Evolutionary conservation across 2,797 vertebrate species (phyloP), one percentile per base, ranked within the genome.

Genomic region (Sylvia borin): DNA sequence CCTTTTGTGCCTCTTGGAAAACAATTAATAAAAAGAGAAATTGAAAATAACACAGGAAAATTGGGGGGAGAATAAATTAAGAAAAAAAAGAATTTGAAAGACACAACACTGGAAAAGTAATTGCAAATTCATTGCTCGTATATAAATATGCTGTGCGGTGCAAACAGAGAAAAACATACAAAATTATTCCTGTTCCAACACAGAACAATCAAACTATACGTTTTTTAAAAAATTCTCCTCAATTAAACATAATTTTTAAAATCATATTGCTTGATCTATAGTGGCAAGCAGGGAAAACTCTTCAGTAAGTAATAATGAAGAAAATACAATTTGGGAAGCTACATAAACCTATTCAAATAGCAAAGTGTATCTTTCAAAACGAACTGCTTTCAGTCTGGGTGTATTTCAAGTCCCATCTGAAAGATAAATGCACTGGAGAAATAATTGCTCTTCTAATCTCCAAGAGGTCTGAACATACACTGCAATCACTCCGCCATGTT

Each of bases 391-490:
- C 47, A 48, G 47, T 24, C 47, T 48, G 54, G 38, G 42, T 67
- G 64, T 26, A 93, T 85, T 86, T 91, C 34, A 92, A 90, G 70
- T 85, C 24, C 31, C 64, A 74, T 55, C 45, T 74, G 40, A 93
- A 92, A 94, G 60, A 74, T 4, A 88, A 85, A 91, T 29, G 24
- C 57, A 67, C 21, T 51, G 12, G 32, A 91, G 54, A 89, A 91
- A 70, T 54, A 80, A 72, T 4, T 0, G 0, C 36, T 83, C 36
- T 55, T 85, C 65, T 74, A 11, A 72, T 78, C 71, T 94, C 58
- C 21, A 67, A 70, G 50, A 76, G 29, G 36, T 85, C 10, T 82
- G 38, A 81, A 64, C 47, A 57, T 6, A 62, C 17, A 54, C 19
- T 64, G 42, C 61, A 85, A 70, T 71, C 32, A 42, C 26, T 61